phyloP scores from a whole-genome alignment of 2,888 invertebrate genomes.

The Erebia epiphron region DNA sequence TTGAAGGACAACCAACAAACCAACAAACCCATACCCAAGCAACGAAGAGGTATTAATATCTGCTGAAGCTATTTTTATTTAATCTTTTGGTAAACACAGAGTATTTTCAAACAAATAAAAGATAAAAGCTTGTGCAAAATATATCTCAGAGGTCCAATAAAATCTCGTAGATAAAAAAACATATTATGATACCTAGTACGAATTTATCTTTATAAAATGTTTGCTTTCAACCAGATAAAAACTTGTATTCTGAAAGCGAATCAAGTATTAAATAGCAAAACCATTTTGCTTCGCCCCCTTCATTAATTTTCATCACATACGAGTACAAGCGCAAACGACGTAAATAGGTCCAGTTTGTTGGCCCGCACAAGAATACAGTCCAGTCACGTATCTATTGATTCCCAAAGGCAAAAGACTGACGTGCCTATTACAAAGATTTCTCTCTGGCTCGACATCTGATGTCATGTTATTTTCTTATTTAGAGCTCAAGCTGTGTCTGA shows the following conservation, averaged over 20 bases:
- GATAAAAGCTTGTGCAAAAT: neutral
- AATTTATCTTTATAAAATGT: neutral
- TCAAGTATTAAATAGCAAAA: constrained; percentile 17
- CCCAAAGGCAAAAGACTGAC: constrained; percentile 35
- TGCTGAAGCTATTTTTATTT: too few species aligned
- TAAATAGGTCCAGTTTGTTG: constrained; percentile 24
- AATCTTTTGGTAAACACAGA: too few species aligned
- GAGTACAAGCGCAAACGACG: constrained; percentile 27
- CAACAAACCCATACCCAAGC: too few species aligned
- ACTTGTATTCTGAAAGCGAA: neutral
- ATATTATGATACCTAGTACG: neutral
- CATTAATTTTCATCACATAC: constrained; percentile 21
- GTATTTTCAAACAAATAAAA: too few species aligned
- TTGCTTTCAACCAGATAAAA: constrained; percentile 3
- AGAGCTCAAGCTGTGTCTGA: neutral
- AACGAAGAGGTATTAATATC: too few species aligned
- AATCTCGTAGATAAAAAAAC: neutral
- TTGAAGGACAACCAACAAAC: too few species aligned
- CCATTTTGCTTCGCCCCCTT: constrained; percentile 8
- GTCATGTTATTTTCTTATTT: constrained; percentile 14
- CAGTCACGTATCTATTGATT: constrained; percentile 34
- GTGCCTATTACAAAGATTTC: constrained; percentile 36
- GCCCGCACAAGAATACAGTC: constrained; percentile 15
- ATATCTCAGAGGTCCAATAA: neutral
- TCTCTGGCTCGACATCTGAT: constrained; percentile 21